Base-by-base conservation (phyloP, 1,140 invertebrate species). In the Solen grandis region DNA sequence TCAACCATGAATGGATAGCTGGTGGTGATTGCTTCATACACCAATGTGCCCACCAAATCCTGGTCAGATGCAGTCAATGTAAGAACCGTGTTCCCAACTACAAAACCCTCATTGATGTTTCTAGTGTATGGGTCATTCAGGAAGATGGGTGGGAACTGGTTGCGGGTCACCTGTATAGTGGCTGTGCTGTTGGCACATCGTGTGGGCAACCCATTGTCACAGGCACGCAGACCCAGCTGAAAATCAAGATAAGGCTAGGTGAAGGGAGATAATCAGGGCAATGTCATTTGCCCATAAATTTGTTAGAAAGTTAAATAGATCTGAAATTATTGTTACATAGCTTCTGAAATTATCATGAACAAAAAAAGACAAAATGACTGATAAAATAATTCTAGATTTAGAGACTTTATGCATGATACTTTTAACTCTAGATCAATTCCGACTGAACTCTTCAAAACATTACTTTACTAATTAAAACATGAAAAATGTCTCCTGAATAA, bases 1-100 rank as follows among this genome's bases (percentile, higher is more conserved):
- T 85, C 76, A 1, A 87, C 79, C 38, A 57, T 52, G 54, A 87
- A 87, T 68, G 77, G 77, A 65, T 80, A 80, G 38, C 66, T 70
- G 2, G 29, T 63, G 13, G 77, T 63, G 4, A 50, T 38, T 2
- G 77, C 46, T 60, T 83, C 84, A 63, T 77, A 87, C 14, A 85
- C 76, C 33, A 85, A 76, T 0, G 63, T 25, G 27, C 84, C 85
- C 33, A 80, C 31, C 10, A 73, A 38, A 76, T 86, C 84, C 38
- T 36, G 31, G 65, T 86, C 85, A 19, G n/a, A 41, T 8, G 83
- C 81, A 5, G 62, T 50, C 14, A 84, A 14, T 41, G 62, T 72
- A 1, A 85, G 41, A 3, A 84, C 62, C 5, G 75, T 54, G 16
- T 0, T 33, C 13, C 60, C 76, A 38, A 62, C 16, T 31, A 69